Evolutionary conservation across 2,888 invertebrate species (phyloP).

Genomic region (Torymus aiolomorphi): DNA sequence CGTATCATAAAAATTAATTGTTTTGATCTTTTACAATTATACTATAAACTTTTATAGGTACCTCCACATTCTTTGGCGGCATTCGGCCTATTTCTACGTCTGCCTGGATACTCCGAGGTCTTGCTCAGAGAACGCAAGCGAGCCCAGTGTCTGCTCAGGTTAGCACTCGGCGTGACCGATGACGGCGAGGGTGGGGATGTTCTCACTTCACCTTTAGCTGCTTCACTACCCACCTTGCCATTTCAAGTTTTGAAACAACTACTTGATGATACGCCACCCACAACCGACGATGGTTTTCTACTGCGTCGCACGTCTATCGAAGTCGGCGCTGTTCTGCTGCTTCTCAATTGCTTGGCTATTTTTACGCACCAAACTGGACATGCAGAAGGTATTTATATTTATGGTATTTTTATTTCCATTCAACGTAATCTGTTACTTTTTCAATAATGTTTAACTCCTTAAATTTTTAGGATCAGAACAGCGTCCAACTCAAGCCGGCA

Average conservation of each 20-base stretch:
- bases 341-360: constrained; percentile 91
- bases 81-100: constrained; percentile 90
- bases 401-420: too few species aligned
- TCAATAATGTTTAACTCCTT: not conserved
- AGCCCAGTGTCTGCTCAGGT: constrained; percentile 89
- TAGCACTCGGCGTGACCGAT: constrained; percentile 93
- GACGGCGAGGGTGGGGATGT: constrained; percentile 93
- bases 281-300: constrained; percentile 85
- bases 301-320: constrained; percentile 88
- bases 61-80: constrained; percentile 95
- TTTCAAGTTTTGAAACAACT: constrained; percentile 87
- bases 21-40: not conserved
- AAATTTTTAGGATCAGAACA: constrained; percentile 70
- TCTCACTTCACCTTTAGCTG: constrained; percentile 82
- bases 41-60: constrained; percentile 42
- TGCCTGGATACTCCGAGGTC: constrained; percentile 94
- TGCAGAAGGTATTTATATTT: constrained; percentile 73
- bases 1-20: not conserved
- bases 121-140: constrained; percentile 88
- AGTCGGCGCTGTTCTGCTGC: constrained; percentile 89
- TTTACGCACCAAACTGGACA: constrained; percentile 87
- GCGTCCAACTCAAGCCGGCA: constrained; percentile 64
- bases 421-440: too few species aligned
- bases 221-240: constrained; percentile 84
- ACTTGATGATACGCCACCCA: constrained; percentile 85